Evolutionary conservation across 2,888 invertebrate genomes (phyloP).

Genomic region (Odontomyia ornata): DNA sequence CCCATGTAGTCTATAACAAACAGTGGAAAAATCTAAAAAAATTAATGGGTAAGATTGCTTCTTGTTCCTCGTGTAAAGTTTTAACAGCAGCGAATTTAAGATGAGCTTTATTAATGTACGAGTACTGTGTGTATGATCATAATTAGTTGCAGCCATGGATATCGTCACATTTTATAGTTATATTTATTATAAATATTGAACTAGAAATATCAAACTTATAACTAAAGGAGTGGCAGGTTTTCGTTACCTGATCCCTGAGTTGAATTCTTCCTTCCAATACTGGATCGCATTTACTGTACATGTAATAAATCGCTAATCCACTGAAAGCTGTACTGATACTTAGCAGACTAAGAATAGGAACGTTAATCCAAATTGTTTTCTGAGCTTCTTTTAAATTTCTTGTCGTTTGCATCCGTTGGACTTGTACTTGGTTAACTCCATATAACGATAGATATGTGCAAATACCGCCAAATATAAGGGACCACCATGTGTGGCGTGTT

Average conservation of each 20-base stretch:
- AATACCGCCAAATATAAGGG: slow-evolving; percentile 80
- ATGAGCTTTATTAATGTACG: too few species aligned
- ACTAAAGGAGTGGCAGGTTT: too few species aligned
- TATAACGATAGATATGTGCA: slow-evolving; percentile 83
- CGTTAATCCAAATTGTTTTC: slow-evolving; percentile 79
- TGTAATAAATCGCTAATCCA: slow-evolving; percentile 86
- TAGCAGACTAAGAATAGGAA: slow-evolving; percentile 79
- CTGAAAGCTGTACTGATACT: slow-evolving; percentile 79
- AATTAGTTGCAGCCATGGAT: too few species aligned
- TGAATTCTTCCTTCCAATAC: slow-evolving; percentile 69
- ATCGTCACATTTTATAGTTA: too few species aligned
- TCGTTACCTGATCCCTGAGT: slow-evolving; percentile 74
- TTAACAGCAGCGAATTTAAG: too few species aligned
- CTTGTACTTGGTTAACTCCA: slow-evolving; percentile 88
- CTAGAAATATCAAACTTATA: too few species aligned
- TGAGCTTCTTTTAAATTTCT: slow-evolving; percentile 76
- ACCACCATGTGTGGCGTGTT: slow-evolving; percentile 84
- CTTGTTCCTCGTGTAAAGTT: too few species aligned
- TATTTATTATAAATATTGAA: too few species aligned
- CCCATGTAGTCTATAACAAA: slow-evolving; percentile 82
- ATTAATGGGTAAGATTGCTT: too few species aligned
- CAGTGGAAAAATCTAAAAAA: slow-evolving; percentile 72
- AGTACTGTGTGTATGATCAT: too few species aligned
- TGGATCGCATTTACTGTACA: slow-evolving; percentile 86
- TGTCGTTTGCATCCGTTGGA: slow-evolving; percentile 77